Base-by-base conservation (phyloP, 2,888 invertebrate species). In the Apodemia hepburni region DNA sequence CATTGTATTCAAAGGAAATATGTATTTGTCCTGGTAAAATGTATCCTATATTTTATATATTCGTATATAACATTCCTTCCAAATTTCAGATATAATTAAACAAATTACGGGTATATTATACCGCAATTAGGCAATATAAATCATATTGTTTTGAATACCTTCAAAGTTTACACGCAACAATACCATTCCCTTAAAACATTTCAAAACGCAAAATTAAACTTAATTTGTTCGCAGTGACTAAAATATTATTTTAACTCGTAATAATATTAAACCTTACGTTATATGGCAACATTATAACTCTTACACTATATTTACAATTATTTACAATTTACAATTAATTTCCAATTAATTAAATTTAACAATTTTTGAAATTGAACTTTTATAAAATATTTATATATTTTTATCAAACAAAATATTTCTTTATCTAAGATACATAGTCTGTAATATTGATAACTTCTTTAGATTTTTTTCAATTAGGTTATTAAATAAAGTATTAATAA, bases 261-360 rank as follows among this genome's bases (percentile, higher is more conserved):
- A 51, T 51, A 22, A 51, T 22, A 51, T 22, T 12, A 11, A 51
- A 18, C 51, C 51, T 51, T 51, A 51, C 22, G 22, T 51, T 51
- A 51, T 60, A 60, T 60, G 60, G 60, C 60, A 60, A 60, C 60
- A 60, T 49, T 49, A 38, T 38, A 49, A 49, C 35, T 60, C 49
- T 22, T 60, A 60, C 33, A 35, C 47, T 60, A 35, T 60, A 60
- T 60, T 60, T 60, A 60, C 60, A 60, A 60, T 22, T 51, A 60
- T 60, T 60, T 60, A 60, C 60, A 60, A 59, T 51, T 51, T 51
- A 51, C 22, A 51, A 51, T 51, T 51, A 51, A 9, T 51, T 18
- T 22, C 22, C 51, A 22, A 51, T 51, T 18, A 51, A 5, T 51
- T 51, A 51, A 51, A 47, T 47, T 47, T 47, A 47, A 12, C 22